These are phyloP conservation scores for Volucella zonaria DNA, from an alignment of 2,888 invertebrate species.

Conservation along the genomic window DNA sequence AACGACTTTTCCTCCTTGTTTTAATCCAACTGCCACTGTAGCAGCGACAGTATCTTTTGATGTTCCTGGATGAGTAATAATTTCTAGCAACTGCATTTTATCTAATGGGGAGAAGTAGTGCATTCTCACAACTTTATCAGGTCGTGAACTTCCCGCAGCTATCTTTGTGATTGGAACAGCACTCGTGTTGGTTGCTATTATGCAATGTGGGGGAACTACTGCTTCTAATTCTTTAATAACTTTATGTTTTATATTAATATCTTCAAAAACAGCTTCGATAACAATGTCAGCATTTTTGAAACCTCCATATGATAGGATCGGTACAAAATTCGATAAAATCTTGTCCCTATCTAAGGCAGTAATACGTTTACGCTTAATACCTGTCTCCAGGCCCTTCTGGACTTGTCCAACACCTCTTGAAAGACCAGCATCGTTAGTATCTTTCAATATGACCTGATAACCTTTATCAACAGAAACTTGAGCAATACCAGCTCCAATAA, in stretches of 20 bases:
- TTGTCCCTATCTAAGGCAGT: conserved; percentile 89
- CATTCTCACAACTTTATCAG: conserved; percentile 97
- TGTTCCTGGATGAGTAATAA: conserved; percentile 98
- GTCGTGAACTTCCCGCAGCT: conserved; percentile 95
- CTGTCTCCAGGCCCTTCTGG: conserved; percentile 90
- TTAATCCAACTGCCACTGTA: conserved; percentile 95
- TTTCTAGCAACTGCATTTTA: conserved; percentile 99
- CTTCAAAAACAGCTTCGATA: conserved; percentile 99
- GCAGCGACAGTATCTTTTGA: conserved; percentile 95
- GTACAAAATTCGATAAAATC: conserved; percentile 89
- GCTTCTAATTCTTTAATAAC: conserved; percentile 98
- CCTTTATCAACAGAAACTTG: conserved; percentile 98
- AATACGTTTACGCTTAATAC: conserved; percentile 93
- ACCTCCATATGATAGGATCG: conserved; percentile 91
- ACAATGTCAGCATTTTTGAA: conserved; percentile 95
- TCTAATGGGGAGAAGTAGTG: conserved; percentile 99
- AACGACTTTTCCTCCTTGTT: conserved; percentile 98
- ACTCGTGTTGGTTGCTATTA: conserved; percentile 99
- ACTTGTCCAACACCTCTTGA: conserved; percentile 95
- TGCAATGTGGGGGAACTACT: conserved; percentile 92
- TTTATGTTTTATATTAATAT: conserved; percentile 96
- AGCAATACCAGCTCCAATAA: conserved; percentile 99
- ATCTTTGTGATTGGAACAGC: conserved; percentile 98
- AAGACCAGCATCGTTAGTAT: conserved; percentile 92
- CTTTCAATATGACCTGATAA: conserved; percentile 94